Evolutionary conservation across 1,140 invertebrate genomes (phyloP), one percentile per base, ranked within the genome.

Genomic region (Drosophila ironensis): DNA sequence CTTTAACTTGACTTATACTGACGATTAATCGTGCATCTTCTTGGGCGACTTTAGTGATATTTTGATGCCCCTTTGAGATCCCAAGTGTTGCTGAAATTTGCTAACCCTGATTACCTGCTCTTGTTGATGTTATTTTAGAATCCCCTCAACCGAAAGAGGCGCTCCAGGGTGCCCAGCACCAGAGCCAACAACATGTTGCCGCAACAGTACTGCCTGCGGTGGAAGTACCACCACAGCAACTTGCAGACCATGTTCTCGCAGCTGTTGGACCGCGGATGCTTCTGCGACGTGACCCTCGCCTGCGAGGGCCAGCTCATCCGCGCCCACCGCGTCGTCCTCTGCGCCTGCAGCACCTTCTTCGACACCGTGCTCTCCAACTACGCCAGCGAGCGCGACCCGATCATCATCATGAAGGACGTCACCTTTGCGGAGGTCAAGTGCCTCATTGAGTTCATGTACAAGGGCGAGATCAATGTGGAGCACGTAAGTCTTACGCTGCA

Each of bases 371-470:
- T 98, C 69, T 95, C 95, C 48, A 95, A 96, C 57, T 97, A 97
- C 91, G 95, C 96, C 90, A 90, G 68, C 37, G 95, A 96, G 90
- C 95, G 95, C 76, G 95, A 96, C 90, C 95, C 95, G 41, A 96
- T 96, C 66, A 93, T 96, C 44, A 96, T 96, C 66, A 93, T 97
- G 91, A 95, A 95, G 91, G 95, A 96, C 91, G 94, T 96, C 50
- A 95, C 94, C 91, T 96, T 95, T 91, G 92, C 93, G 56, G 95
- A 97, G 91, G 94, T 97, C 64, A 95, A 95, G 91, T 95, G 94
- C 38, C 92, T 98, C 45, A 95, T 98, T 47, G 95, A 97, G 88
- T 98, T 98, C 89, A 98, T 98, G 96, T 98, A 98, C 90, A 96
- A 96, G 89, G 97, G 97, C 70, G 97, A 98, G 92, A 97, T 98